These are phyloP conservation scores for Tanytarsus gracilentus DNA, from an alignment of 2,888 invertebrate species.

Conservation along the genomic window DNA sequence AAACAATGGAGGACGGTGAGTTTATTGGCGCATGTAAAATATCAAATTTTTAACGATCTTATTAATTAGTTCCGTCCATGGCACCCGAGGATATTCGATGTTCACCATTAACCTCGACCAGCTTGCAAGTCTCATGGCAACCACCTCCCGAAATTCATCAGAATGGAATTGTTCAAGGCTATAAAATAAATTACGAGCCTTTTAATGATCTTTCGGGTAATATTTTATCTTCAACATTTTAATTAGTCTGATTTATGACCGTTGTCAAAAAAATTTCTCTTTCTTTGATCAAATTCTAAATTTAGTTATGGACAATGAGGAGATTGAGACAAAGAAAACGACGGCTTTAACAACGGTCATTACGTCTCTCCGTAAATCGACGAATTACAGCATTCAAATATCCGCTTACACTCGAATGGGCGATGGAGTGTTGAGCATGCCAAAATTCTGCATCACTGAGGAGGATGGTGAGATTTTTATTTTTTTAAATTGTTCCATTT, in stretches of 20 bases:
- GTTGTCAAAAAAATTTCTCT: no score
- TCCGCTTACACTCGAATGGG: slow-evolving; percentile 70
- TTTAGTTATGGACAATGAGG: slow-evolving; percentile 43
- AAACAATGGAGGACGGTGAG: slow-evolving; percentile 66
- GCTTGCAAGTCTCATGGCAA: slow-evolving; percentile 71
- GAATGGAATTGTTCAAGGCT: slow-evolving; percentile 69
- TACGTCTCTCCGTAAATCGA: slow-evolving; percentile 61
- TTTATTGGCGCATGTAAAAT: slow-evolving; percentile 27
- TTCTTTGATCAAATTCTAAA: slow-evolving; percentile 32
- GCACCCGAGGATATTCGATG: slow-evolving; percentile 72
- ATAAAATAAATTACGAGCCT: slow-evolving; percentile 60
- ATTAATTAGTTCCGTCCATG: slow-evolving; percentile 58
- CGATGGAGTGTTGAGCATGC: slow-evolving; percentile 59
- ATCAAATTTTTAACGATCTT: slow-evolving; percentile 4
- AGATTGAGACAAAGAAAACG: slow-evolving; percentile 55
- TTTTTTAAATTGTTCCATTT: background rate
- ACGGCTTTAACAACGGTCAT: slow-evolving; percentile 60
- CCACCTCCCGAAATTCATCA: slow-evolving; percentile 63
- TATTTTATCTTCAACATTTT: background rate
- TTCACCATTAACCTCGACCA: slow-evolving; percentile 63
- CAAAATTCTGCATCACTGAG: slow-evolving; percentile 64
- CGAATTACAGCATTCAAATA: slow-evolving; percentile 74
- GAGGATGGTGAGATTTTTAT: slow-evolving; percentile 57
- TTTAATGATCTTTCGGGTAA: slow-evolving; percentile 44
- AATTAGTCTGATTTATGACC: no score